phyloP scores from a whole-genome alignment of 53 echinoderm and acorn worm genomes.

The Echinarachnius parma region DNA sequence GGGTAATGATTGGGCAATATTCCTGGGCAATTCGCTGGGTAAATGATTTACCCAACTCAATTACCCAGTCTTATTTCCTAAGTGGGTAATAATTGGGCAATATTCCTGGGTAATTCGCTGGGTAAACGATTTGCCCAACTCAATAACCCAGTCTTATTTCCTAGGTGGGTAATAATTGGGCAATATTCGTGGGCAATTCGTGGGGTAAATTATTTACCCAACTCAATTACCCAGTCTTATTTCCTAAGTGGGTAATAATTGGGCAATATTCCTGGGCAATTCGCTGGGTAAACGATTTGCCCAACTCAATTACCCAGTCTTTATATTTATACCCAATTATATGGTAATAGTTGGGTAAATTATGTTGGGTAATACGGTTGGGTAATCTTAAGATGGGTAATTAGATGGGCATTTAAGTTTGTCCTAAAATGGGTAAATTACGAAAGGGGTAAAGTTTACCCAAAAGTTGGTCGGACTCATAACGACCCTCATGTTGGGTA shows the following conservation, averaged over 20 bases:
- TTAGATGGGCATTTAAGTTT: constrained; percentile 14
- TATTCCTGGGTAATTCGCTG: too few relatives aligned
- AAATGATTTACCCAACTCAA: too few relatives aligned
- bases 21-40: too few relatives aligned
- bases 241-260: too few relatives aligned
- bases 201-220: not conserved
- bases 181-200: not conserved
- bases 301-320: constrained; percentile 9
- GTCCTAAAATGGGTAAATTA: constrained; percentile 1
- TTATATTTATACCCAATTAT: constrained; percentile 6
- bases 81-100: too few relatives aligned
- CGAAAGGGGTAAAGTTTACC: constrained; percentile 8
- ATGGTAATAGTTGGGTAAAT: constrained; percentile 6
- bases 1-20: too few relatives aligned
- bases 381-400: constrained; percentile 10
- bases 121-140: too few relatives aligned
- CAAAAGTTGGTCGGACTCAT: constrained; percentile 8
- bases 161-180: not conserved
- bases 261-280: too few relatives aligned
- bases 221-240: too few relatives aligned
- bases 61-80: too few relatives aligned
- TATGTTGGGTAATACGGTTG: constrained; percentile 8
- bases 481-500: constrained; percentile 9
- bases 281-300: too few relatives aligned
- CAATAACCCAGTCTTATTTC: too few relatives aligned